Evolutionary conservation across 2,888 invertebrate species (phyloP), one percentile per base, ranked within the genome.

Genomic region (Ischnus inquisitorius): DNA sequence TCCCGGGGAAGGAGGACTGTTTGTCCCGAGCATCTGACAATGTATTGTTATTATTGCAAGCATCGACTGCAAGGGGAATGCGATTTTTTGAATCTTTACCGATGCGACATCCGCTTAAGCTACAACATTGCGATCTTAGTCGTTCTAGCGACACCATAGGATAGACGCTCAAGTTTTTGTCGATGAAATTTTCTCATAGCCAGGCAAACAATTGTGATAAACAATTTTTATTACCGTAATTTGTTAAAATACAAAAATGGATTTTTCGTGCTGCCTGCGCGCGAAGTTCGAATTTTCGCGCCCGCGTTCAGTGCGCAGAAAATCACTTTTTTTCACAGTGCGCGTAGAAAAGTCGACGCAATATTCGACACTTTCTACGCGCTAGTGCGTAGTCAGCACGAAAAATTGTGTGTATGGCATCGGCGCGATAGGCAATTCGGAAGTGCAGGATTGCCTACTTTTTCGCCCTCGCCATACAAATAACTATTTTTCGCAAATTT

Each of bases 21-120:
- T 79, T 91, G 90, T 34, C 68, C 78, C 14, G 92, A 92, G 75
- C 92, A 93, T 86, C 93, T 93, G 83, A 78, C 22, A 62, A 69
- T 62, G 60, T 48, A 41, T 64, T 65, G 34, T 67, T 62, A 65
- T 65, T 65, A 39, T 71, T 65, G 19, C 16, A 48, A 79, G 22
- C 19, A 19, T 77, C 16, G 2, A 34, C 46, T 68, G 60, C 68
- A 68, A 78, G 34, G 19, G 43, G 60, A 60, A 78, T 78, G 68
- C 41, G 43, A 25, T 34, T 78, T 78, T 46, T 71, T 43, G 8
- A 39, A 12, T 39, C 19, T 39, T 10, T 22, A 48, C n/a, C 22
- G 22, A 54, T 22, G 54, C 25, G 25, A 5, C 25, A 60, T 60
- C 25, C 57, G 57, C 57, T 60, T 60, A 60, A 25, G 57, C 25